Evolutionary conservation across 35 echinoderm and acorn worm genomes (phyloP), one percentile per base, ranked within the genome.

Genomic region (Anneissia japonica): DNA sequence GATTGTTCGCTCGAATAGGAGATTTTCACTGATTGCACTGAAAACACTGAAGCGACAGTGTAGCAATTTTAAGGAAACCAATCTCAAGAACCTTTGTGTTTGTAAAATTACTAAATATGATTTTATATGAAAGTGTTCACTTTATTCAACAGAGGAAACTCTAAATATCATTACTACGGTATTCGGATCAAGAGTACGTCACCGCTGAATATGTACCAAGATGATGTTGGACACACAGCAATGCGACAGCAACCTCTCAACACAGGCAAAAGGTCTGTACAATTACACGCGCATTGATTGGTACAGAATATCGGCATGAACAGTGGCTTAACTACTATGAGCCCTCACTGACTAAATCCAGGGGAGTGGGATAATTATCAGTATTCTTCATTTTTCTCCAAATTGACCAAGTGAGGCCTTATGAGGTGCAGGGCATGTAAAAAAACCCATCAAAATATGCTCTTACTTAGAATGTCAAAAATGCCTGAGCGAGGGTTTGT

Each of bases 161-260:
- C 96, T 29, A 99, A 99, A 83, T 99, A 99, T 84, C 96, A 99
- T 43, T 99, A 99, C 46, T 99, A 99, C 86, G 96, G 96, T 0
- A 99, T 99, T 34, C 88, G 96, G 28, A 99, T 99, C 36, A 99
- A 99, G 84, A 93, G 91, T 45, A 82, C 92, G 11, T 99, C 96
- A 79, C 72, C 92, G 39, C 76, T 99, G 31, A 99, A 99, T 55
- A 92, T 94, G 87, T 93, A 91, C 51, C 96, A 99, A 77, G 96
- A 99, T 80, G 96, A 99, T 74, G 79, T 83, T 43, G 88, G 91
- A 11, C 92, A 93, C 80, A 92, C 96, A 76, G 96, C 96, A 36
- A 99, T 99, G 96, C 88, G 96, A 78, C 96, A 99, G 79, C 96
- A 99, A 81, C 96, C 96, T 39, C 84, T 99, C 77, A 99, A 99